Conservation (phyloP, 2,113 vertebrate species). For the Lathamus discolor region DNA sequence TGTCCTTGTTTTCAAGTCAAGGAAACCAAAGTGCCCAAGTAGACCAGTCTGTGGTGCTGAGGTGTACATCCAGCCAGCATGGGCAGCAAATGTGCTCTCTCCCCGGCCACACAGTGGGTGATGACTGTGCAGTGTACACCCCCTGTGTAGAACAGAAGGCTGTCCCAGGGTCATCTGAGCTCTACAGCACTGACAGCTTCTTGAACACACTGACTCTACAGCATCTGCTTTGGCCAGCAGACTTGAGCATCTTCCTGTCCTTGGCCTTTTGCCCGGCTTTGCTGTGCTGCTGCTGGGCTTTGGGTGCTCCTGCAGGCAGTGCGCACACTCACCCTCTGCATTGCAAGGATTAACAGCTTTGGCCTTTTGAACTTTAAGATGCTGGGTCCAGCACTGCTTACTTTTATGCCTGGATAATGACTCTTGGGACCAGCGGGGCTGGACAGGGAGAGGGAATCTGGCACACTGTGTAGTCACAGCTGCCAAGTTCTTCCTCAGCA, state of each 20-base stretch:
- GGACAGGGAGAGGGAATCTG: background rate
- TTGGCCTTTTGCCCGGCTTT: background rate
- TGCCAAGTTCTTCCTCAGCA: background rate
- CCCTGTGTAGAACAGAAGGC: background rate
- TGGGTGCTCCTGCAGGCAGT: background rate
- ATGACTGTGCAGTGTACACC: background rate
- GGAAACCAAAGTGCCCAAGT: background rate
- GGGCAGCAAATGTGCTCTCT: background rate
- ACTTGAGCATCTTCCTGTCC: background rate
- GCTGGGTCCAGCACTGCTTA: background rate
- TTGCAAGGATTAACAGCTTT: background rate
- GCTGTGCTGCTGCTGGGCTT: background rate
- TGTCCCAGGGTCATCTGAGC: background rate
- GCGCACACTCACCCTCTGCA: rapidly evolving
- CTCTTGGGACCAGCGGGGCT: background rate
- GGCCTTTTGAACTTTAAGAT: background rate
- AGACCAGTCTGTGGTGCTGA: background rate
- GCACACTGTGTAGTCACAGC: background rate
- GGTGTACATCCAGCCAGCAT: rapidly evolving
- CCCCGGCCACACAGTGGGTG: rapidly evolving
- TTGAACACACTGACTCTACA: background rate
- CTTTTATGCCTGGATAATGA: background rate
- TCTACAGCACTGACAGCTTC: background rate
- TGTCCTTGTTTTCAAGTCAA: background rate
- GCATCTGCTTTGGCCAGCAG: background rate